phyloP scores from a whole-genome alignment of 1,140 invertebrate species.

The Limonius californicus region DNA sequence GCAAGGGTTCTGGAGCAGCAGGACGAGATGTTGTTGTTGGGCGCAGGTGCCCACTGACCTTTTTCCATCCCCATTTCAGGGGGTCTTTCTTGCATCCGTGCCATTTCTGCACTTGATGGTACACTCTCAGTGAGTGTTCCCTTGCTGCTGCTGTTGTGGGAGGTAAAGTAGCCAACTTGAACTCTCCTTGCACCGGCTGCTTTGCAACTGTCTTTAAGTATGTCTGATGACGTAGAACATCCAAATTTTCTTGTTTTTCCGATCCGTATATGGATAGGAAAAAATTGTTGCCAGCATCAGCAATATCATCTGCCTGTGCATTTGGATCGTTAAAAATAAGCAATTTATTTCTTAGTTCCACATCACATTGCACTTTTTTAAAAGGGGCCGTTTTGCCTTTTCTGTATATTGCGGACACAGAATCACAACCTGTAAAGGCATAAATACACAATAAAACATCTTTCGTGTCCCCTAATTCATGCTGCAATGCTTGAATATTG shows the following conservation, averaged over 20 bases:
- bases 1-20: neutral
- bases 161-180: conserved; percentile 21
- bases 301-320: conserved; percentile 1
- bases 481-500: conserved; percentile 10
- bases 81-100: conserved; percentile 22
- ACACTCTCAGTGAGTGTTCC: too few species aligned
- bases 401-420: conserved; percentile 14
- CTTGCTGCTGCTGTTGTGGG: conserved; percentile 23
- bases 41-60: conserved; percentile 22
- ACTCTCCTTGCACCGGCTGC: conserved; percentile 1
- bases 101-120: conserved; percentile 33
- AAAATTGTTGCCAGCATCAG: neutral
- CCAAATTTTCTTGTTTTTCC: conserved; percentile 5
- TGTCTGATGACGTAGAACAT: conserved; percentile 15
- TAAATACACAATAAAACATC: conserved; percentile 9
- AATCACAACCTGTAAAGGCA: conserved; percentile 16
- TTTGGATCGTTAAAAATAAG: neutral
- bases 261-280: conserved; percentile 11
- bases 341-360: conserved; percentile 9
- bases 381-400: conserved; percentile 14
- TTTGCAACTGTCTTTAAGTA: conserved; percentile 15
- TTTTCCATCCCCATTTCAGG: conserved; percentile 32
- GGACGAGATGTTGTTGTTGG: conserved; percentile 21
- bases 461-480: conserved; percentile 13
- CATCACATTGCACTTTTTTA: conserved; percentile 15